phyloP scores from a whole-genome alignment of 2,113 vertebrate genomes.

The Thamnaconus septentrionalis region DNA sequence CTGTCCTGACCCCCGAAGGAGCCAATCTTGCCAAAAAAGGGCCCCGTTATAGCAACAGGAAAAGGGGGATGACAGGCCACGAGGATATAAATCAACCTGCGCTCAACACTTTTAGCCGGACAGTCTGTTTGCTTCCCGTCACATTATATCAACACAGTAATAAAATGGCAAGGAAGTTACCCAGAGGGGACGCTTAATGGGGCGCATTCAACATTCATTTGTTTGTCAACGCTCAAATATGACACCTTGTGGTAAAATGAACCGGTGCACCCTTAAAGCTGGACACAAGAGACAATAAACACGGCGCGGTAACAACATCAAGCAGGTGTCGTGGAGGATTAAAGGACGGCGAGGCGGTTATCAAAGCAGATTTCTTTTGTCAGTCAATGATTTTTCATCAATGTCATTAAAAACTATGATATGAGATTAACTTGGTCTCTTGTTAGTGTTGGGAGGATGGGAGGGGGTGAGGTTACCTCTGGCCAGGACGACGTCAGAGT shows the following conservation, averaged over 20 bases:
- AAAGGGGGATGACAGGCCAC: background rate
- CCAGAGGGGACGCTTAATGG: background rate
- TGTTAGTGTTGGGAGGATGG: too few relatives aligned
- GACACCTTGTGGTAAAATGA: conserved; percentile 59
- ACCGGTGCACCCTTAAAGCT: conserved; percentile 33
- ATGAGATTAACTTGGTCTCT: too few relatives aligned
- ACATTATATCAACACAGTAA: background rate
- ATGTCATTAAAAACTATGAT: too few relatives aligned
- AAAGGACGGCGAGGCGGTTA: too few relatives aligned
- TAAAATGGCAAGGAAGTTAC: background rate
- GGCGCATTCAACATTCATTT: background rate
- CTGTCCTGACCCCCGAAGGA: conserved; percentile 17
- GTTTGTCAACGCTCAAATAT: conserved; percentile 20
- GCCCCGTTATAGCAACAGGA: conserved; percentile 12
- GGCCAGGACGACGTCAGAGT: conserved; percentile 5
- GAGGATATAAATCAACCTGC: conserved; percentile 8
- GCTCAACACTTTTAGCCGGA: background rate
- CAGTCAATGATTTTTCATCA: too few relatives aligned
- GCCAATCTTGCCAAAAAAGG: conserved; percentile 12
- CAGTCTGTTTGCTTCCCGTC: background rate
- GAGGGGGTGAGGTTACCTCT: too few relatives aligned
- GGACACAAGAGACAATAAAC: background rate
- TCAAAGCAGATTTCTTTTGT: too few relatives aligned
- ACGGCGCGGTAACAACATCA: too few relatives aligned
- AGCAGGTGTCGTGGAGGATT: too few relatives aligned